Evolutionary conservation across 1,140 invertebrate species (phyloP).

Genomic region (Nymphalis io): DNA sequence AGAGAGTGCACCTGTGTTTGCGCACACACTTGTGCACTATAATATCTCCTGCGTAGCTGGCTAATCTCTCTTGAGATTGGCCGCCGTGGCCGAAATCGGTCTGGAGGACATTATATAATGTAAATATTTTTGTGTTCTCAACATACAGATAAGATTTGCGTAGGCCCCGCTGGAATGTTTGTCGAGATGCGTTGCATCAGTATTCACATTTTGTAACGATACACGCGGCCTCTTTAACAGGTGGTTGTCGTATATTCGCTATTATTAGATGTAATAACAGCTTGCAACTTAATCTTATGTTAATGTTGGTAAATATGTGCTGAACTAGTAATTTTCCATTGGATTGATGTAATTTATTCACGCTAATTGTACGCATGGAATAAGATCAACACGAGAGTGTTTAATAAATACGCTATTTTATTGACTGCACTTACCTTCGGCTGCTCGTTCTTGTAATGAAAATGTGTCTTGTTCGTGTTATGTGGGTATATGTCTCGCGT

Average conservation of each 20-base stretch:
- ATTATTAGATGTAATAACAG: conserved; percentile 27
- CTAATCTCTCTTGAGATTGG: too few species aligned
- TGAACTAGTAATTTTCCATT: conserved; percentile 23
- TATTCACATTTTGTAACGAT: conserved; percentile 19
- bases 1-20: too few species aligned
- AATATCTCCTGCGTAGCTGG: too few species aligned
- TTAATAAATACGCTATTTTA: conserved; percentile 16
- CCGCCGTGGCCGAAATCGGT: too few species aligned
- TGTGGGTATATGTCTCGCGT: neutral
- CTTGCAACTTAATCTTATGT: conserved; percentile 23
- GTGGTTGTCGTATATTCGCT: conserved; percentile 23
- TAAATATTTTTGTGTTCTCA: neutral
- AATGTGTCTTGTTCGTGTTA: conserved; percentile 7
- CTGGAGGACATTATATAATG: too few species aligned
- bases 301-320: conserved; percentile 27
- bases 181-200: conserved; percentile 6
- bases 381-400: conserved; percentile 19
- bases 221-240: conserved; percentile 25
- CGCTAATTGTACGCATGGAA: conserved; percentile 13
- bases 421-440: neutral
- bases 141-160: neutral
- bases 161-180: neutral
- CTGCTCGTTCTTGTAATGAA: neutral
- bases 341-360: conserved; percentile 29
- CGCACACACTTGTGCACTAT: too few species aligned